phyloP scores from a whole-genome alignment of 2,888 invertebrate genomes.

The Phortica okadai region DNA sequence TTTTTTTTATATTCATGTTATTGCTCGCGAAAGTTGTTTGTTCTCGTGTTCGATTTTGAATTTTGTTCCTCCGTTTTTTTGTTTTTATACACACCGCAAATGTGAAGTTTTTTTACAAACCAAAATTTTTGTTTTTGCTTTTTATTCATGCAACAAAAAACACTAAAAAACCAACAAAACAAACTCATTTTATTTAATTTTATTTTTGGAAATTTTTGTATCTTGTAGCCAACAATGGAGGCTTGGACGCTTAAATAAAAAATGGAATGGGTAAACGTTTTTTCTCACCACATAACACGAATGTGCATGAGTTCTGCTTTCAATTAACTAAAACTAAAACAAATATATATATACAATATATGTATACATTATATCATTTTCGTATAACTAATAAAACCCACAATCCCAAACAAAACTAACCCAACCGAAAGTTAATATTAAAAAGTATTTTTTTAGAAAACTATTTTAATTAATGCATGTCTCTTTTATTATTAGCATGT shows the following conservation, averaged over 20 bases:
- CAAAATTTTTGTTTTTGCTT: slow-evolving; percentile 27
- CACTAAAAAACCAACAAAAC: slow-evolving; percentile 42
- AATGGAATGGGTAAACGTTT: slow-evolving; percentile 37
- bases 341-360: not conserved
- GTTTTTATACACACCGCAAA: slow-evolving; percentile 20
- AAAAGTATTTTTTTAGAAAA: not conserved
- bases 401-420: too few relatives aligned
- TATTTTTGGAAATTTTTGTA: slow-evolving; percentile 59
- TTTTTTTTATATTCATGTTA: slow-evolving; percentile 20
- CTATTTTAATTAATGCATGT: not conserved
- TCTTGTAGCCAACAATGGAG: slow-evolving; percentile 77
- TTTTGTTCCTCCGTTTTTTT: slow-evolving; percentile 30
- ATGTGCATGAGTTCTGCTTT: slow-evolving; percentile 23
- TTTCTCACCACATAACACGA: slow-evolving; percentile 23
- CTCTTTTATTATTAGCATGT: not conserved
- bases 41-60: not conserved
- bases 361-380: too few relatives aligned
- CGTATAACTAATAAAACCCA: too few relatives aligned
- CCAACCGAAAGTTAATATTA: not conserved
- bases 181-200: slow-evolving; percentile 59
- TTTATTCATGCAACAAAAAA: slow-evolving; percentile 21
- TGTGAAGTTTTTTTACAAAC: slow-evolving; percentile 28
- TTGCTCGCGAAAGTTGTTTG: not conserved
- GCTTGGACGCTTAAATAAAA: slow-evolving; percentile 78
- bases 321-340: not conserved